Conservation (phyloP, 2,888 invertebrate genomes). For the Napeogenes sylphis region DNA sequence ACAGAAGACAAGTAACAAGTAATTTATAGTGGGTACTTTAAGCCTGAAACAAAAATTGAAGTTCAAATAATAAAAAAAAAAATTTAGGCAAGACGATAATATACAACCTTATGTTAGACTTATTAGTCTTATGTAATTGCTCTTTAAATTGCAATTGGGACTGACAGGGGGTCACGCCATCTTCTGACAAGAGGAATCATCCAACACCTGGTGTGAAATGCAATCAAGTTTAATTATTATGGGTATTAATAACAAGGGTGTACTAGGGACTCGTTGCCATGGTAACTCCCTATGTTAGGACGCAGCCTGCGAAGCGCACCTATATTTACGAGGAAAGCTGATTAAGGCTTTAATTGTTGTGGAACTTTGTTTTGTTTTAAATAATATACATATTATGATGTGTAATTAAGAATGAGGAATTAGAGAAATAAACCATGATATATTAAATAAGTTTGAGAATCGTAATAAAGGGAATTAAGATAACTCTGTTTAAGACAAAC, state of each 20-base stretch:
- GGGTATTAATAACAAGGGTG: slow-evolving; percentile 78
- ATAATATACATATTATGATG: slow-evolving; percentile 8
- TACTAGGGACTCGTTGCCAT: slow-evolving; percentile 67
- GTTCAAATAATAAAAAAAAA: not conserved
- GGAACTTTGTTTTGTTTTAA: slow-evolving; percentile 33
- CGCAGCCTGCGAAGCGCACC: slow-evolving; percentile 66
- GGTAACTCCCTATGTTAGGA: slow-evolving; percentile 65
- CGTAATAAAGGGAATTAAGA: too few relatives aligned
- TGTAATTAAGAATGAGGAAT: not conserved
- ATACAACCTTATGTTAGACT: slow-evolving; percentile 3
- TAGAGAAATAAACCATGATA: not conserved
- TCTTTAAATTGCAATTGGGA: slow-evolving; percentile 35
- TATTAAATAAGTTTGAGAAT: not conserved
- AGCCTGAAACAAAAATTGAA: too few relatives aligned
- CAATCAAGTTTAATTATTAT: slow-evolving; percentile 78
- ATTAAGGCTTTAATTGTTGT: slow-evolving; percentile 68
- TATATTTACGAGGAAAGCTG: slow-evolving; percentile 70
- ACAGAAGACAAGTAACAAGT: too few relatives aligned
- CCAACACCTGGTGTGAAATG: slow-evolving; percentile 76
- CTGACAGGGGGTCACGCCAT: slow-evolving; percentile 39
- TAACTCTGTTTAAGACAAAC: not conserved
- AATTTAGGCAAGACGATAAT: slow-evolving; percentile 11
- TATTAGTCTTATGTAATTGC: slow-evolving; percentile 21
- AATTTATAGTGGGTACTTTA: too few relatives aligned
- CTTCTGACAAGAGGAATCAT: slow-evolving; percentile 65